phyloP scores from a whole-genome alignment of 2,888 invertebrate genomes.

The Gastrophysa polygoni region DNA sequence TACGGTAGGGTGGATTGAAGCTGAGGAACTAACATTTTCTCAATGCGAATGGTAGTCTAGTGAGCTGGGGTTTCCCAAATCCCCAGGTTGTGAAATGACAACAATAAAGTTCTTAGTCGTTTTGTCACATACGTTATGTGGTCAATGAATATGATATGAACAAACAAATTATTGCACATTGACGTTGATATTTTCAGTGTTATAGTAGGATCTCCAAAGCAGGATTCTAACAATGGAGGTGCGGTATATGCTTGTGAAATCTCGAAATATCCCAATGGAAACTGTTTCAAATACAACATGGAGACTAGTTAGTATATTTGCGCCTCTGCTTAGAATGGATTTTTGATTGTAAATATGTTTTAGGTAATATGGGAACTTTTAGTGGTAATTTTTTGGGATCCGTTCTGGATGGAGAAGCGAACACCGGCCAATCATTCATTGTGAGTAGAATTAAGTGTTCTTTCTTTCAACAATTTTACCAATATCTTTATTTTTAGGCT shows the following conservation, averaged over 20 bases:
- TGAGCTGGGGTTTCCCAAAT: too few relatives aligned
- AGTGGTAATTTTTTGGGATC: slow-evolving; percentile 42
- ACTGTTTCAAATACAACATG: slow-evolving; percentile 23
- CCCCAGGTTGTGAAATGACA: too few relatives aligned
- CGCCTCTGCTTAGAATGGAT: background rate
- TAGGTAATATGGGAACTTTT: slow-evolving; percentile 19
- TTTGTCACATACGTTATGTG: too few relatives aligned
- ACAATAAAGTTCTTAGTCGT: too few relatives aligned
- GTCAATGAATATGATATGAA: background rate
- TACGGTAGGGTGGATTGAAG: too few relatives aligned
- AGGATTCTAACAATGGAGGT: slow-evolving; percentile 20
- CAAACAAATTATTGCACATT: background rate
- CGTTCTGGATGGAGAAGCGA: slow-evolving; percentile 35
- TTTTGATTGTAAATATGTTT: slow-evolving; percentile 5
- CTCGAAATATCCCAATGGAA: background rate
- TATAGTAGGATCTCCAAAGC: slow-evolving; percentile 39
- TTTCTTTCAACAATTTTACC: background rate
- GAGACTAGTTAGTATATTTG: slow-evolving; percentile 20
- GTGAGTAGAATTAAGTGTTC: slow-evolving; percentile 29
- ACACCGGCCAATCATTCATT: slow-evolving; percentile 29
- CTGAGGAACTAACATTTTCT: too few relatives aligned
- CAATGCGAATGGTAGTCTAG: too few relatives aligned
- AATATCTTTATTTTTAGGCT: slow-evolving; percentile 14
- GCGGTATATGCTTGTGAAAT: slow-evolving; percentile 26
- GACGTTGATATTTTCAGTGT: slow-evolving; percentile 27